These are phyloP conservation scores for Dendrophyllia cribrosa DNA, from an alignment of 64 coral and sea anemone species.

Conservation along the genomic window DNA sequence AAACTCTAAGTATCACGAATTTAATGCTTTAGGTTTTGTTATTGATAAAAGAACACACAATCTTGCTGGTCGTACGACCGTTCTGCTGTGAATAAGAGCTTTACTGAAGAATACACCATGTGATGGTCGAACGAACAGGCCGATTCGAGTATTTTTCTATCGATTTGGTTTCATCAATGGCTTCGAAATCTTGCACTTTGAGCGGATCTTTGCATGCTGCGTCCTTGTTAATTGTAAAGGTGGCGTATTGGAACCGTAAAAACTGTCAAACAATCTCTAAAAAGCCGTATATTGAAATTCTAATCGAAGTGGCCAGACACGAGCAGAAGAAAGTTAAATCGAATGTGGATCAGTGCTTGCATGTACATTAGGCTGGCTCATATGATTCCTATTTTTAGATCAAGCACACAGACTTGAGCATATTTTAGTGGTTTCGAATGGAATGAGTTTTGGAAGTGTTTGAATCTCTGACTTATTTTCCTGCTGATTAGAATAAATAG, in stretches of 20 bases:
- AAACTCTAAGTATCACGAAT: neutral
- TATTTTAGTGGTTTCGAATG: slow-evolving; percentile 28
- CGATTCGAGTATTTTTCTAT: slow-evolving; percentile 24
- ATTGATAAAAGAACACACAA: neutral
- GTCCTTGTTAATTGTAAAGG: slow-evolving; percentile 30
- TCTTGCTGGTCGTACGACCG: neutral
- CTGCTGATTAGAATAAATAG: neutral
- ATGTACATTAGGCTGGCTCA: neutral
- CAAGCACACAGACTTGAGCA: slow-evolving; percentile 32
- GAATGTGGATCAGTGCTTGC: slow-evolving; percentile 16
- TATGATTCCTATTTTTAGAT: slow-evolving; percentile 56
- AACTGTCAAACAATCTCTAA: neutral
- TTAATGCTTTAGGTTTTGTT: slow-evolving; percentile 2
- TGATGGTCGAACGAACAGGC: neutral
- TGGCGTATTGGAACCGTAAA: slow-evolving; percentile 41
- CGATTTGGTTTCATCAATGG: slow-evolving; percentile 28
- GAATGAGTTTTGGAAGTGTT: slow-evolving; percentile 6
- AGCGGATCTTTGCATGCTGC: slow-evolving; percentile 41
- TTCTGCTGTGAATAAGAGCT: neutral
- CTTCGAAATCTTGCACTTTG: slow-evolving; percentile 14
- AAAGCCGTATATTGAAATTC: slow-evolving; percentile 3
- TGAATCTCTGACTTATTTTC: neutral
- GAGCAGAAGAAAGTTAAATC: neutral
- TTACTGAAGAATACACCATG: neutral
- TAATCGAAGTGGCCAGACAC: slow-evolving; percentile 2